Conservation (phyloP, 2,797 vertebrate genomes). For the Tamandua tetradactyla region DNA sequence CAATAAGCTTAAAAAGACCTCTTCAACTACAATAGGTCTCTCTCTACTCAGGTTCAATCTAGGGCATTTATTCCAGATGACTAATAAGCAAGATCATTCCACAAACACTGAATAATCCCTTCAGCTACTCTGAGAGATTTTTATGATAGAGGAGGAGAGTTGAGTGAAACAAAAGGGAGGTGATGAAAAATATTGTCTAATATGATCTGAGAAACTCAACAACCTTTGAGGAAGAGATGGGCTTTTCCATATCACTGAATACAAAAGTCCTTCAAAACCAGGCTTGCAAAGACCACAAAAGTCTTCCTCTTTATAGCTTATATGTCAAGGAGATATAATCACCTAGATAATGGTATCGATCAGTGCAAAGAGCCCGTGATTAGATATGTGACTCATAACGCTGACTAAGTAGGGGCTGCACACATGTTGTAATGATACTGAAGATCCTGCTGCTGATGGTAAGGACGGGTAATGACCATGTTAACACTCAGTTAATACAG, state of each 20-base stretch:
- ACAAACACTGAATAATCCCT: neutral
- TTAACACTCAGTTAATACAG: neutral
- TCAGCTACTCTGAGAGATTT: neutral
- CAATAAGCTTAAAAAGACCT: neutral
- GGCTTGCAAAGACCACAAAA: neutral
- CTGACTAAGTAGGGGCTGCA: neutral
- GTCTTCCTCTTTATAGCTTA: neutral
- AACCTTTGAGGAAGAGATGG: neutral
- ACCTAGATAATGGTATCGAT: accelerated
- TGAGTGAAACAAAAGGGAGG: neutral
- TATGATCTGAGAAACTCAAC: neutral
- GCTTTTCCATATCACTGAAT: neutral
- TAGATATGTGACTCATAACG: accelerated
- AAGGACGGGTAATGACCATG: accelerated
- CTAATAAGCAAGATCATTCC: neutral
- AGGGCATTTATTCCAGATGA: neutral
- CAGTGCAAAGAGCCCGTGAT: neutral
- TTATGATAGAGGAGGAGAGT: neutral
- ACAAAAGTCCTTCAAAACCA: neutral
- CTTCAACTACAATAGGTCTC: too few relatives aligned
- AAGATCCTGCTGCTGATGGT: accelerated
- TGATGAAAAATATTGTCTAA: neutral
- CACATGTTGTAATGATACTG: accelerated
- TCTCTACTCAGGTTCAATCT: neutral
- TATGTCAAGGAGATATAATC: neutral